Evolutionary conservation across 1,140 invertebrate species (phyloP).

Genomic region (Latrodectus geometricus): DNA sequence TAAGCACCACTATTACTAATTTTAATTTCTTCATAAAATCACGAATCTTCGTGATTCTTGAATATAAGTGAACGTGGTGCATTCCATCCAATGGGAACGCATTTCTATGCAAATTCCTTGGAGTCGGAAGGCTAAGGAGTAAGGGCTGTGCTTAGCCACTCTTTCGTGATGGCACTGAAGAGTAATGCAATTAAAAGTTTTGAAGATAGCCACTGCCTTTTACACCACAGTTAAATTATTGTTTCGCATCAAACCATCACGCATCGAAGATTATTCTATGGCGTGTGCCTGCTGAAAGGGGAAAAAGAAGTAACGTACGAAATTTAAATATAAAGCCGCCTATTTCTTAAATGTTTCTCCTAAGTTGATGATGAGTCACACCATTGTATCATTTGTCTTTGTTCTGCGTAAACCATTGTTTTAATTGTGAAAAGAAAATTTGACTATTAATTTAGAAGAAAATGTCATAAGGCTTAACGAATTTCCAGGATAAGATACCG

Average conservation of each 20-base stretch:
- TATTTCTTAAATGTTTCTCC: no score
- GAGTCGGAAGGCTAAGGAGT: neutral
- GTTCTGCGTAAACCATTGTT: no score
- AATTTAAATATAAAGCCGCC: no score
- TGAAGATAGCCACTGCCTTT: neutral
- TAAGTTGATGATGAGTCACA: no score
- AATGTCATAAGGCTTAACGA: no score
- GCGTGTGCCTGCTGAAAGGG: neutral
- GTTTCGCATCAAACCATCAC: neutral
- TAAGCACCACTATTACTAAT: neutral
- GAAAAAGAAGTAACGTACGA: neutral
- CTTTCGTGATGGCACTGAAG: conserved; percentile 1
- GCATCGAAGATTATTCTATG: neutral
- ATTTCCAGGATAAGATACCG: no score
- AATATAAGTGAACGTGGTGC: neutral
- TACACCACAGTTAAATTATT: neutral
- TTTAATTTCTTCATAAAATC: neutral
- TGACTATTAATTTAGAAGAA: no score
- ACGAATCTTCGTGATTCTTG: neutral
- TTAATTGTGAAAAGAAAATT: no score
- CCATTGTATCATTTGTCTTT: no score
- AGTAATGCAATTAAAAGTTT: conserved; percentile 18
- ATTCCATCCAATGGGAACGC: neutral
- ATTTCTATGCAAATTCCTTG: conserved; percentile 2
- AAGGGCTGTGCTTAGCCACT: neutral